phyloP scores from a whole-genome alignment of 2,888 invertebrate species.

The Gnatocerus cornutus region DNA sequence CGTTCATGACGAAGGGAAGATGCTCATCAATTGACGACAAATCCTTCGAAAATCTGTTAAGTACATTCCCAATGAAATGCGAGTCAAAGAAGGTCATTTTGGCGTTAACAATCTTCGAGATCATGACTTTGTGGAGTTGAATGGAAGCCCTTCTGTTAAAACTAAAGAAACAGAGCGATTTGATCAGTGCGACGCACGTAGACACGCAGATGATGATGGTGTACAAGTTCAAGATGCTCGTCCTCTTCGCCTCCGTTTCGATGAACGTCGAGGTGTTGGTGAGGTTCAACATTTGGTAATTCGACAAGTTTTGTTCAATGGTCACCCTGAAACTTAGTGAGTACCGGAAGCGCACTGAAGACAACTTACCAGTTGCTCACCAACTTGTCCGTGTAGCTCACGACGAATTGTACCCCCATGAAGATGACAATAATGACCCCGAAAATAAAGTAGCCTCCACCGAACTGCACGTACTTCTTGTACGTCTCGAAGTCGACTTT shows the following conservation, averaged over 20 bases:
- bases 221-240: constrained; percentile 51
- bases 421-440: constrained; percentile 55
- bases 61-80: constrained; percentile 59
- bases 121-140: constrained; percentile 56
- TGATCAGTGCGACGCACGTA: constrained; percentile 51
- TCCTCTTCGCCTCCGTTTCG: neutral
- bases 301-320: constrained; percentile 45
- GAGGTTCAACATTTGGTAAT: constrained; percentile 22
- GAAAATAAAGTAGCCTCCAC: constrained; percentile 58
- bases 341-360: too few species aligned
- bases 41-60: constrained; percentile 59
- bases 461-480: constrained; percentile 59
- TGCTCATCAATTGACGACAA: constrained; percentile 56
- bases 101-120: constrained; percentile 53
- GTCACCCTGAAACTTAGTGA: constrained; percentile 36
- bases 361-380: constrained; percentile 60
- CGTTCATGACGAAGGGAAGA: constrained; percentile 58
- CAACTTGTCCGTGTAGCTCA: constrained; percentile 57
- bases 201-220: constrained; percentile 54
- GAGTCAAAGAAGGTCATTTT: constrained; percentile 57
- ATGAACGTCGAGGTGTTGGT: constrained; percentile 25
- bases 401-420: constrained; percentile 54
- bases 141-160: constrained; percentile 57
- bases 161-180: constrained; percentile 58
- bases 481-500: constrained; percentile 59